These are phyloP conservation scores for Reticulitermes speratus DNA, from an alignment of 1,140 invertebrate genomes.

Conservation along the genomic window DNA sequence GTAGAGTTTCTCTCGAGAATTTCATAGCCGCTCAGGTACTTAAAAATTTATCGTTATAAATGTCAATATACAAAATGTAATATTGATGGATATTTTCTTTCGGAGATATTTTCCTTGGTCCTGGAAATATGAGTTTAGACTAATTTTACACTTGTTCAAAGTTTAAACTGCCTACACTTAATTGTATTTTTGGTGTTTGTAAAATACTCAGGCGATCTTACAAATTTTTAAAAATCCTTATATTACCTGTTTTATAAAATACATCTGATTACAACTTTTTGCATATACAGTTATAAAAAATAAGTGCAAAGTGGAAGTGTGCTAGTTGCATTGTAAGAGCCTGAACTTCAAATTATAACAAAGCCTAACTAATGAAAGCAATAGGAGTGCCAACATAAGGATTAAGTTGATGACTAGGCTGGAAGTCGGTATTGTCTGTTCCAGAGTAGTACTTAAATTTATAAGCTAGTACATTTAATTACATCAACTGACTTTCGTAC, in stretches of 20 bases:
- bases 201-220: neutral
- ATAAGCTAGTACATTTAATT: no score
- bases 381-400: neutral
- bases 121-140: no score
- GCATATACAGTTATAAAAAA: neutral
- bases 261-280: neutral
- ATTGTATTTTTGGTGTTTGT: no score
- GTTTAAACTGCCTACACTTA: no score
- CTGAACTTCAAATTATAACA: neutral
- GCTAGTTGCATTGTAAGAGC: neutral
- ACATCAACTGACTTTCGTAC: no score
- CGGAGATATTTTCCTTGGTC: no score
- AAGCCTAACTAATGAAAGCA: neutral
- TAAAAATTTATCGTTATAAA: no score
- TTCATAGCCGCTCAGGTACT: no score
- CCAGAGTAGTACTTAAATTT: neutral
- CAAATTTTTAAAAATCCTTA: neutral
- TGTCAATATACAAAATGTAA: no score
- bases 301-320: neutral
- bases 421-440: neutral
- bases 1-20: no score
- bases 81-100: no score
- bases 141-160: no score
- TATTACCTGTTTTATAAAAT: neutral
- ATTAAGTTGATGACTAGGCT: neutral